A percentile compares a stretch with the other conserved stretches of the same genome.
Conservation (phyloP, 2,797 vertebrate species). For the Sebastes ruberrimus region DNA sequence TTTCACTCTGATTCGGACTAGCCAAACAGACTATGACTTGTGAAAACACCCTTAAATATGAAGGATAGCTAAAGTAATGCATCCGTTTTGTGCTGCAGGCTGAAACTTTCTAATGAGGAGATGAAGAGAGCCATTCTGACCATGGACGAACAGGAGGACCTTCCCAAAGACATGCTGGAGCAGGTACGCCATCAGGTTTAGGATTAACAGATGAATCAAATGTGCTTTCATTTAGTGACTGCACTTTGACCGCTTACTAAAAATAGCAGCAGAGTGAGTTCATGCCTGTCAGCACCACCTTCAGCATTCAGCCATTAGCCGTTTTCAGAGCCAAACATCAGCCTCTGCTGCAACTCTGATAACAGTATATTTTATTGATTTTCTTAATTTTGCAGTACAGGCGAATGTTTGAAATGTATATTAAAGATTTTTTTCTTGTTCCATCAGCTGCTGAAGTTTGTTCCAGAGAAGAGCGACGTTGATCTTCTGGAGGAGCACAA, state of each 20-base stretch:
- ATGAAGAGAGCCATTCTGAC: constrained; percentile 97
- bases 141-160: constrained; percentile 98
- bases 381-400: neutral
- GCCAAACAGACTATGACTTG: too few relatives aligned
- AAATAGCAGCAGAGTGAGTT: neutral
- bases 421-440: neutral
- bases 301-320: neutral
- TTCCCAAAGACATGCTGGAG: constrained; percentile 99
- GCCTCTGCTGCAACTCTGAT: neutral
- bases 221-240: neutral
- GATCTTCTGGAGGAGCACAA: constrained; percentile 98
- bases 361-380: neutral
- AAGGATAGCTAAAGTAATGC: neutral
- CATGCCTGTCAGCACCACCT: neutral
- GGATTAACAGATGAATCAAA: neutral
- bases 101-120: constrained; percentile 97
- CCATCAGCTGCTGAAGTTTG: constrained; percentile 93
- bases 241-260: neutral
- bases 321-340: neutral
- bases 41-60: neutral
- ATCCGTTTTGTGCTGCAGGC: constrained; percentile 76
- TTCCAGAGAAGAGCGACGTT: constrained; percentile 96
- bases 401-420: neutral
- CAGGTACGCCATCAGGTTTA: constrained; percentile 84
- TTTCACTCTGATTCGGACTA: too few relatives aligned